Percentiles rank a stretch among this genome's conserved stretches.
These are phyloP conservation scores for Neoascia interrupta DNA, from an alignment of 2,888 invertebrate species.

Conservation along the genomic window DNA sequence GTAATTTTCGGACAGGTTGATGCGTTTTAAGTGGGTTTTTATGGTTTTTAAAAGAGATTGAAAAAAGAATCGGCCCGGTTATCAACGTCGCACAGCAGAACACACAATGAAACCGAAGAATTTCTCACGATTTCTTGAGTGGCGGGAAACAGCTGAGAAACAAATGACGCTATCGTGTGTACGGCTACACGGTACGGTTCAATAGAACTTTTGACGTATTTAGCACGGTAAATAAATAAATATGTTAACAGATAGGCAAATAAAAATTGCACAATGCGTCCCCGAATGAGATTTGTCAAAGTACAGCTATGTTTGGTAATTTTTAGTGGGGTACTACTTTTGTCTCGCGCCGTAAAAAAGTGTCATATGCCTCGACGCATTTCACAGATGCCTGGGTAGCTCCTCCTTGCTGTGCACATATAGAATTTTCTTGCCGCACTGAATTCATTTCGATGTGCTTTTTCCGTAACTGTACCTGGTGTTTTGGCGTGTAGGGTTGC, in stretches of 20 bases:
- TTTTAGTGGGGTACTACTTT: slow-evolving; percentile 60
- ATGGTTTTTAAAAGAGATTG: slow-evolving; percentile 17
- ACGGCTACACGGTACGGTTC: slow-evolving; percentile 51
- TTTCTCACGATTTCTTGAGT: slow-evolving; percentile 61
- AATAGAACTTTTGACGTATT: neutral
- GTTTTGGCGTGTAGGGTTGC: neutral
- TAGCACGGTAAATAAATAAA: slow-evolving; percentile 8
- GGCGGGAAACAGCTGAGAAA: slow-evolving; percentile 70
- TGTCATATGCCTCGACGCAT: slow-evolving; percentile 63
- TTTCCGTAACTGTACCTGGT: slow-evolving; percentile 31
- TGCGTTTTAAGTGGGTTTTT: slow-evolving; percentile 17
- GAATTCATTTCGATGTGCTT: slow-evolving; percentile 9
- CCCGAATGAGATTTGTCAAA: neutral
- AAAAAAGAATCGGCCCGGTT: slow-evolving; percentile 45
- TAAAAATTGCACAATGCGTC: neutral
- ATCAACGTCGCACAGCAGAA: slow-evolving; percentile 58
- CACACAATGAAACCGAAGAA: slow-evolving; percentile 64
- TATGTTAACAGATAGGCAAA: neutral
- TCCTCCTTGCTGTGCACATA: slow-evolving; percentile 45
- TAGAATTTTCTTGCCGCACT: slow-evolving; percentile 43
- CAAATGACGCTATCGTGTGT: slow-evolving; percentile 64
- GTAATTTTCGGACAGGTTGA: slow-evolving; percentile 26
- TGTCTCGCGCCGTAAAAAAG: slow-evolving; percentile 60
- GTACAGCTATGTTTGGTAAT: slow-evolving; percentile 7
- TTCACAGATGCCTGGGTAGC: slow-evolving; percentile 51